Evolutionary conservation across 1,140 invertebrate species (phyloP), one percentile per base, ranked within the genome.

Genomic region (Centruroides sculpturatus): DNA sequence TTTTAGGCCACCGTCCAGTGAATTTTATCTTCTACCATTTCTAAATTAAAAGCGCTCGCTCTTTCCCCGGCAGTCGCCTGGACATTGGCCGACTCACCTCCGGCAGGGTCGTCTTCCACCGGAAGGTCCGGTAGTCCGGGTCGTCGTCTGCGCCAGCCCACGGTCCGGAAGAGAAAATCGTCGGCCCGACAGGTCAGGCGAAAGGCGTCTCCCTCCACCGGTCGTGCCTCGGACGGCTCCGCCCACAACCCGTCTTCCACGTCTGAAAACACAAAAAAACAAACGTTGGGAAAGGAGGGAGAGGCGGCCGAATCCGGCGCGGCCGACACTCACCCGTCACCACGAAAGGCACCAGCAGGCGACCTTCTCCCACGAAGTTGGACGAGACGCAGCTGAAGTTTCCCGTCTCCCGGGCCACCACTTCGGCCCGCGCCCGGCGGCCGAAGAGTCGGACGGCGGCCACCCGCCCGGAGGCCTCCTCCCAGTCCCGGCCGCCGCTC

Each of bases 171-270:
- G 10, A 66, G 63, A 36, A 56, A 66, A 23, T 60, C 49, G 34
- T 60, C 65, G 4, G 64, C 68, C 53, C 56, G 59, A 55, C 68
- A 69, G 4, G 50, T 62, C 10, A 69, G 13, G 8, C 55, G 50
- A 3, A 66, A 60, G 36, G 49, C 48, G 53, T 65, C 63, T 12
- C 53, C 58, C 7, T 66, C 63, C 5, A 67, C 59, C 9, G 61
- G 60, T 58, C 66, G 66, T 50, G 51, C 23, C 10, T 53, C 55
- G 6, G 65, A 61, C 36, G 57, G 2, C 5, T 48, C 53, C 1
- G 68, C 52, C 49, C 49, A 35, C 60, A 69, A 69, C n/a, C 66
- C 63, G n/a, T 67, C 59, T n/a, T 55, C 47, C 0, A 55, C 61
- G 60, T 67, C 66, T 65, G 47, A 8, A 53, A 46, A 48, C 34